phyloP scores from a whole-genome alignment of 2,113 vertebrate genomes.

The Alectura lathami region DNA sequence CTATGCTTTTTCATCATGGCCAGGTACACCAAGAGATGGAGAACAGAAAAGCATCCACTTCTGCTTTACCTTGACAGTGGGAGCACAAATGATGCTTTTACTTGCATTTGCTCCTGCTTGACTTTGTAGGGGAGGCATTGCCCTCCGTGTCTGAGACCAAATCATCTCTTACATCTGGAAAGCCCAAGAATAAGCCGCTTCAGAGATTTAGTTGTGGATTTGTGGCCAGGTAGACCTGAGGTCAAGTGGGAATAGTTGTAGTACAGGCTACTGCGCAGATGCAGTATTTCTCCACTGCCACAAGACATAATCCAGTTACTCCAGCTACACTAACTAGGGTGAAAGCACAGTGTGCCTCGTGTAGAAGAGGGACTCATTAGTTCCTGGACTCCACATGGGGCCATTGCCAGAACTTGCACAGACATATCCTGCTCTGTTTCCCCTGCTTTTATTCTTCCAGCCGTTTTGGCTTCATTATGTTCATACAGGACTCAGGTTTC shows the following conservation, averaged over 20 bases:
- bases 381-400: not conserved
- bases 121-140: not conserved
- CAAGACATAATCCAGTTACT: not conserved
- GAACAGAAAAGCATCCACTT: not conserved
- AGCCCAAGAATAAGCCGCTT: not conserved
- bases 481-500: not conserved
- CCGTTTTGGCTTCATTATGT: not conserved
- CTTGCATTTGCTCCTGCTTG: not conserved
- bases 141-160: not conserved
- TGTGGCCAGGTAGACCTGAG: not conserved
- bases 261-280: not conserved
- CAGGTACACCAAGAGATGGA: not conserved
- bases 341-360: not conserved
- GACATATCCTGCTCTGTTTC: accelerated
- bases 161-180: not conserved
- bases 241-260: accelerated
- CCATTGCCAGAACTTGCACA: not conserved
- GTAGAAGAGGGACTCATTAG: not conserved
- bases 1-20: not conserved
- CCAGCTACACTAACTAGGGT: not conserved
- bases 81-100: not conserved
- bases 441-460: not conserved
- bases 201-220: not conserved
- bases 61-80: not conserved
- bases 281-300: not conserved